Evolutionary conservation across 2,113 vertebrate genomes (phyloP), one percentile per base, ranked within the genome.

Genomic region (Echinops telfairi): DNA sequence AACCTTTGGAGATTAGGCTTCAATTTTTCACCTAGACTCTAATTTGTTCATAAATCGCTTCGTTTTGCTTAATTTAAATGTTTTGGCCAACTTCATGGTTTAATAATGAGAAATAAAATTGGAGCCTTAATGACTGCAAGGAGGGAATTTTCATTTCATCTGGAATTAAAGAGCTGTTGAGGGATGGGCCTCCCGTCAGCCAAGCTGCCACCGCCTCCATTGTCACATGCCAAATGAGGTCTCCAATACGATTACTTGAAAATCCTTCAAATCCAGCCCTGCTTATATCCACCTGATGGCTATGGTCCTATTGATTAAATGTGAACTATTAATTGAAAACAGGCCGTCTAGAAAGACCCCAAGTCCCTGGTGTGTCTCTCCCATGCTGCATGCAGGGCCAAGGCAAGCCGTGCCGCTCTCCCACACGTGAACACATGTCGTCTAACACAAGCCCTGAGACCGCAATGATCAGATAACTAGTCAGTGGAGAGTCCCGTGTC

Each of bases 41-140:
- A 97, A 94, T 98, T 97, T 97, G 90, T 95, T 97, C 91, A 83
- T 93, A 98, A 96, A 98, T 98, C 97, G 98, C 89, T 93, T 97
- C 94, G 96, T 98, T 97, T 98, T 95, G 95, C 92, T 96, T 97
- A 96, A 97, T 97, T 97, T 98, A 97, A 98, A 98, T 98, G 96
- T 98, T 98, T 97, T 96, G 90, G 95, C 97, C 96, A 92, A 96
- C 96, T 97, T 96, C 88, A 98, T 98, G 95, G 97, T 97, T 98
- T 98, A 98, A 97, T 98, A 97, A 98, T 97, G 97, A 98, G 97
- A 98, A 97, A 97, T 97, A 96, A 98, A 98, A 98, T 94, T 97
- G 96, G 94, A 98, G 90, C 87, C 95, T 97, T 97, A 97, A 97
- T 97, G 97, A 98, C 83, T 85, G 81, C 86, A 92, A 97, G 96